Evolutionary conservation across 2,888 invertebrate species (phyloP), one percentile per base, ranked within the genome.

Genomic region (Drymonia ruficornis): DNA sequence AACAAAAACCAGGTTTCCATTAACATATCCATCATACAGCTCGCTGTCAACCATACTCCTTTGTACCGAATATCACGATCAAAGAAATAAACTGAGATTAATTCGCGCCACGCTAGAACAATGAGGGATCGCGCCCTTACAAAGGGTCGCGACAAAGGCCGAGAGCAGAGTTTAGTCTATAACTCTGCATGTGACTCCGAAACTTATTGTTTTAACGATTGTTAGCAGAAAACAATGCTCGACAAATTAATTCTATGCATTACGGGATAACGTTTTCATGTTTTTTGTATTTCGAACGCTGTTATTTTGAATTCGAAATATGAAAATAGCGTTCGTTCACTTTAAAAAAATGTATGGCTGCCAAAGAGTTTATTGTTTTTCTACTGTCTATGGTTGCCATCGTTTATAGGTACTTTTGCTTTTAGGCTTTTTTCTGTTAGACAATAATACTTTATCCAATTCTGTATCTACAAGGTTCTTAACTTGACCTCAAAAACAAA

Each of bases 41-140:
- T 70, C 72, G 77, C 84, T 89, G 91, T 88, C 91, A 89, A 67
- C 65, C 59, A 59, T 51, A 59, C 68, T 70, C 81, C 81, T 84
- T 91, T 89, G 86, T 87, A 71, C 76, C 75, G 76, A 81, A 80
- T 79, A 83, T 83, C 76, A 80, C 82, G 84, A 89, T 89, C 90
- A 89, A 91, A 91, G 89, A 88, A 87, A 84, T 87, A 85, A 81
- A 86, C 84, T 80, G 85, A 91, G 91, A 91, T 91, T 91, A 92
- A 91, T 92, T 90, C 82, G 78, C 85, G 83, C 86, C 83, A 82
- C 79, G 74, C 67, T 77, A 80, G 84, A 89, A 91, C 90, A 91
- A 91, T 86, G 78, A 76, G 73, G 72, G 72, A 68, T 69, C 70
- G 74, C 78, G 75, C 78, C 70, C 76, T 61, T 76, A 83, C 79